phyloP scores from a whole-genome alignment of 1,140 invertebrate genomes.

The Eueides isabella region DNA sequence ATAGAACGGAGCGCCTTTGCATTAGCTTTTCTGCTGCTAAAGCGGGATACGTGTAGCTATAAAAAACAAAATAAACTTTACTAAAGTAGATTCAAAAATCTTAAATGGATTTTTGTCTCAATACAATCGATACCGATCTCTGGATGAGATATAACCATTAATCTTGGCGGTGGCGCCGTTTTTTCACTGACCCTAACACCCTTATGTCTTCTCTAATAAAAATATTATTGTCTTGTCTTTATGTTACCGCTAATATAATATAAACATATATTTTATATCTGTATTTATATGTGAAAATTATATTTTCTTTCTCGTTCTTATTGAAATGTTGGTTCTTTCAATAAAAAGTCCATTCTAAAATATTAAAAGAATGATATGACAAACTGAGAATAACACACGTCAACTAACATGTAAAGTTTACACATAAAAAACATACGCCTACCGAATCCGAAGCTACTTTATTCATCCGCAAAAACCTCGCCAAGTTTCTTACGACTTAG shows the following conservation, averaged over 20 bases:
- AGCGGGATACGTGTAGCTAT: neutral
- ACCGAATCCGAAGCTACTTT: constrained; percentile 60
- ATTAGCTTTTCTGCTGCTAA: neutral
- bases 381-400: constrained; percentile 10
- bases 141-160: constrained; percentile 60
- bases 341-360: neutral
- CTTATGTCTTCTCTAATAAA: constrained; percentile 27
- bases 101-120: constrained; percentile 47
- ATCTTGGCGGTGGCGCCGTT: constrained; percentile 66
- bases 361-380: too few species aligned
- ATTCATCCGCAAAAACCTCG: constrained; percentile 62
- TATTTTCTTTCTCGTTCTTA: too few species aligned
- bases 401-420: constrained; percentile 10
- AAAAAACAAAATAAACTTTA: too few species aligned
- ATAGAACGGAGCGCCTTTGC: neutral
- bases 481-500: constrained; percentile 1
- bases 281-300: neutral
- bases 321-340: too few species aligned
- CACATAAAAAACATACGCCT: constrained; percentile 36
- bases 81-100: constrained; percentile 18
- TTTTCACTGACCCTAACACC: constrained; percentile 50
- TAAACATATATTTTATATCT: neutral
- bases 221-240: constrained; percentile 27
- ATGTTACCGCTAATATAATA: neutral
- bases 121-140: constrained; percentile 52